phyloP scores from a whole-genome alignment of 2,797 vertebrate species.

The Ceyx erithaca region DNA sequence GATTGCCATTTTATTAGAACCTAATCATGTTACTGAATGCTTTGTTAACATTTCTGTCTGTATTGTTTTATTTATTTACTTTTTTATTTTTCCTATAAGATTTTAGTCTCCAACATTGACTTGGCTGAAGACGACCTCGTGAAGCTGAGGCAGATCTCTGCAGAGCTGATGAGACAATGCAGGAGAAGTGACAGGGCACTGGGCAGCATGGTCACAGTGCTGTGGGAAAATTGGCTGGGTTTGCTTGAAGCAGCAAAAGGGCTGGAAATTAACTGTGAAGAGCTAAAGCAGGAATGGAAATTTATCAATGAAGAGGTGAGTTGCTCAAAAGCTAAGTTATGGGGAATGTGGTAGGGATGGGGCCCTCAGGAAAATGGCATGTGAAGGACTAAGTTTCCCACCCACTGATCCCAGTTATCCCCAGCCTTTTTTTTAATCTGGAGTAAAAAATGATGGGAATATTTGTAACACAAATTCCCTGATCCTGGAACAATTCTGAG shows the following conservation, averaged over 20 bases:
- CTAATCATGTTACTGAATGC: neutral
- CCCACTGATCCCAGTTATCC: neutral
- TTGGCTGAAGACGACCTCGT: slow-evolving; percentile 68
- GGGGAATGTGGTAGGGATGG: neutral
- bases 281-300: slow-evolving; percentile 85
- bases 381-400: neutral
- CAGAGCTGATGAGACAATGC: slow-evolving; percentile 42
- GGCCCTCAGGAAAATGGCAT: neutral
- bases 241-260: slow-evolving; percentile 74
- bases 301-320: slow-evolving; percentile 85
- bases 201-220: neutral
- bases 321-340: neutral
- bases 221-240: slow-evolving; percentile 81
- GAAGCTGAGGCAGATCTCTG: slow-evolving; percentile 61
- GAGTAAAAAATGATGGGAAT: neutral
- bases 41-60: neutral
- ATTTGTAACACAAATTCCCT: neutral
- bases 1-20: neutral
- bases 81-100: slow-evolving; percentile 56
- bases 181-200: neutral
- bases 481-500: neutral
- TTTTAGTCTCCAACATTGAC: slow-evolving; percentile 59
- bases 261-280: slow-evolving; percentile 79
- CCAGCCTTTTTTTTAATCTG: neutral
- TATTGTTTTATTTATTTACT: neutral